Percentiles rank a stretch among this genome's conserved stretches.
Evolutionary conservation across 2,888 invertebrate species (phyloP).

Genomic region (Amblyjoppa fuscipennis): DNA sequence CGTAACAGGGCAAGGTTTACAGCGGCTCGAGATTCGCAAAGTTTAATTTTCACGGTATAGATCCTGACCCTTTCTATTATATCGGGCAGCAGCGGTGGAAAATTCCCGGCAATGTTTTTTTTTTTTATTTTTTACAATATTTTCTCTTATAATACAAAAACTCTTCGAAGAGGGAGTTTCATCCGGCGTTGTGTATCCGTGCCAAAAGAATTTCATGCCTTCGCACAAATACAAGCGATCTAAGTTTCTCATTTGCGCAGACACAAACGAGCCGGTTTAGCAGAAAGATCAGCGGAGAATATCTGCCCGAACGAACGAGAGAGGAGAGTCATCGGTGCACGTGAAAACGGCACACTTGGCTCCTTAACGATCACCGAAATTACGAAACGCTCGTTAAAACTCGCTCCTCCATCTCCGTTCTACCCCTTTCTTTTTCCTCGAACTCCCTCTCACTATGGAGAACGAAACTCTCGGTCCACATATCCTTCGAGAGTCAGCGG

Average conservation of each 20-base stretch:
- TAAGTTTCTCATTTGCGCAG: not conserved
- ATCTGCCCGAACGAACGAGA: not conserved
- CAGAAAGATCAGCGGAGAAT: not conserved
- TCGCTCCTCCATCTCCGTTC: conserved; percentile 42
- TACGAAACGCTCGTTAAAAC: conserved; percentile 66
- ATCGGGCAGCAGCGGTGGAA: not conserved
- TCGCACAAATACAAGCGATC: conserved; percentile 3
- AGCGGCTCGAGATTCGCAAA: not conserved
- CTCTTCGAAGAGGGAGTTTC: not conserved
- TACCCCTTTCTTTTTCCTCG: not conserved
- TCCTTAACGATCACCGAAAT: conserved; percentile 70
- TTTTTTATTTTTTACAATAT: not conserved
- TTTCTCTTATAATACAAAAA: not conserved
- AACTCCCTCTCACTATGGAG: not conserved
- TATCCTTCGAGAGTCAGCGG: not conserved
- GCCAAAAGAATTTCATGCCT: not conserved
- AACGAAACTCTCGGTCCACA: conserved; percentile 3
- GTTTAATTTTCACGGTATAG: not conserved
- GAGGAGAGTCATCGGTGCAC: conserved; percentile 9
- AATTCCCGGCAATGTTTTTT: not conserved
- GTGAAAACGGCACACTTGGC: conserved; percentile 55
- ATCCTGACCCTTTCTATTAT: conserved; percentile 9
- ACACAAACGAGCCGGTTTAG: not conserved
- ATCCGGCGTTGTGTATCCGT: not conserved
- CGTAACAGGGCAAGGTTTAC: not conserved